Conservation (phyloP, 2,113 vertebrate species). For the Charadrius vociferus region DNA sequence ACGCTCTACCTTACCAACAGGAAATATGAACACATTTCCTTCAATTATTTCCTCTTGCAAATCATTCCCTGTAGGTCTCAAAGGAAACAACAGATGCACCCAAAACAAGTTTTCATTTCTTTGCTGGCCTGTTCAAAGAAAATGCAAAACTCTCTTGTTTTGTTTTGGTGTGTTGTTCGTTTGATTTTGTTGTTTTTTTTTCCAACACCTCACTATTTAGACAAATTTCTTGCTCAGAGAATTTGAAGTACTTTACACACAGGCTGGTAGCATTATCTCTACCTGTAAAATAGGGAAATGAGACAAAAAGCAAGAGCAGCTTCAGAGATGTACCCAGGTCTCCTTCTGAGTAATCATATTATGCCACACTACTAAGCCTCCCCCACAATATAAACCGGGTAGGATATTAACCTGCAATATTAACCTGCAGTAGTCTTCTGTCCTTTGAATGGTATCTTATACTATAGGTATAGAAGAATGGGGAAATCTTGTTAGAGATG, state of each 20-base stretch:
- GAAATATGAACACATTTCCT: constrained; percentile 63
- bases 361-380: background rate
- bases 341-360: background rate
- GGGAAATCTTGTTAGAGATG: background rate
- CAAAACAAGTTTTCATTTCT: constrained; percentile 8
- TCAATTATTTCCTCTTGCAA: constrained; percentile 42
- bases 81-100: constrained; percentile 45
- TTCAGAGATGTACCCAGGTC: background rate
- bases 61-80: constrained; percentile 21
- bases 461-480: background rate
- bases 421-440: background rate
- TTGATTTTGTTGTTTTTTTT: too few relatives aligned
- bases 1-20: constrained; percentile 23
- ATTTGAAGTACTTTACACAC: background rate
- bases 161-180: too few relatives aligned
- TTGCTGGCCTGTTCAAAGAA: background rate
- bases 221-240: background rate
- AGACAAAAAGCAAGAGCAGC: background rate
- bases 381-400: background rate
- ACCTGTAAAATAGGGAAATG: background rate
- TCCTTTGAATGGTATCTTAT: background rate
- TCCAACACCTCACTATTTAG: background rate
- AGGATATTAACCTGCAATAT: background rate
- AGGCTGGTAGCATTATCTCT: background rate
- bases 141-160: background rate